Evolutionary conservation across 2,113 vertebrate genomes (phyloP).

Genomic region (Gymnorhina tibicen): DNA sequence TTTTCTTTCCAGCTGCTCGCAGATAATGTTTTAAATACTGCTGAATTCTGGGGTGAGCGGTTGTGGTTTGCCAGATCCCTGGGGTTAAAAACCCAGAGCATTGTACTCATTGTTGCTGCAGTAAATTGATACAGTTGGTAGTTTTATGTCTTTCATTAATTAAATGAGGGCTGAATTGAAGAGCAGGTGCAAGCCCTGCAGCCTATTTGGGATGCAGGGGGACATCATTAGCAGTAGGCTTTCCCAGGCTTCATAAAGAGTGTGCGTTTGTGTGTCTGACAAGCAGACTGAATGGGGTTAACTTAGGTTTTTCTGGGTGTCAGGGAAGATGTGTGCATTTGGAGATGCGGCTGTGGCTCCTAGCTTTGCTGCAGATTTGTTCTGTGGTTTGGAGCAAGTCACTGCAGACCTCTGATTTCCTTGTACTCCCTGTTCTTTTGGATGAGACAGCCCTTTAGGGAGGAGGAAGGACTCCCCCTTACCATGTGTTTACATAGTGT

Average conservation of each 20-base stretch:
- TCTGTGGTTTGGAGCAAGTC: neutral
- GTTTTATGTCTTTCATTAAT: conserved; percentile 30
- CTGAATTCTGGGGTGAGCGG: neutral
- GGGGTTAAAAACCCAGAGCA: neutral
- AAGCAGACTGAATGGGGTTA: neutral
- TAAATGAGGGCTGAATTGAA: neutral
- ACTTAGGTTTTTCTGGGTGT: neutral
- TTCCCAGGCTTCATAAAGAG: neutral
- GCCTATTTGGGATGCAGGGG: neutral
- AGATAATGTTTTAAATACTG: neutral
- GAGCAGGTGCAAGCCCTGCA: neutral
- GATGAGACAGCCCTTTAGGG: neutral
- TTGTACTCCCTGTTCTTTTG: neutral
- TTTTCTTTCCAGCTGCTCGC: neutral
- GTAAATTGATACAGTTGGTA: conserved; percentile 22
- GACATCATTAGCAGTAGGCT: neutral
- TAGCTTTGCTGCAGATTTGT: neutral
- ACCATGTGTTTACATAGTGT: neutral
- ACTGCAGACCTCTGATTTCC: neutral
- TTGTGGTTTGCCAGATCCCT: neutral
- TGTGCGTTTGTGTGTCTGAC: neutral
- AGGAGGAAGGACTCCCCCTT: neutral
- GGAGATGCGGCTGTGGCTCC: neutral
- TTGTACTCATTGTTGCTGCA: neutral
- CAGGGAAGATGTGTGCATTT: neutral